A percentile compares a stretch with the other conserved stretches of the same genome.
Evolutionary conservation across 1,140 invertebrate genomes (phyloP).

Genomic region (Magallana angulata): DNA sequence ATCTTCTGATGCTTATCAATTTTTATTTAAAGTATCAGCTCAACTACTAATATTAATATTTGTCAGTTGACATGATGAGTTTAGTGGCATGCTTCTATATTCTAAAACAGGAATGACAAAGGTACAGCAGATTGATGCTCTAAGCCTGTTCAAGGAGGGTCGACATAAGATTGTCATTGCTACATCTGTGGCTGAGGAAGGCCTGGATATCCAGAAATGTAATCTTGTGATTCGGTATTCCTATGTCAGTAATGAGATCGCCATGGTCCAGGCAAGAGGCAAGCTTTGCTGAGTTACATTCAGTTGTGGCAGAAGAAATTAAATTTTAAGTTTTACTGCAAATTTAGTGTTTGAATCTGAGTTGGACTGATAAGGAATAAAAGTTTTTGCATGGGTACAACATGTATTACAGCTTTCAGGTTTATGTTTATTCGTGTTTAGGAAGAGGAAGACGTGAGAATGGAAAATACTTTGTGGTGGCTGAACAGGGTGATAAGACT

Average conservation of each 20-base stretch:
- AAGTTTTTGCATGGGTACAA: not conserved
- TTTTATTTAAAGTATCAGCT: too few species aligned
- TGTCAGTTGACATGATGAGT: not conserved
- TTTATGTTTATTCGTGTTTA: conserved; percentile 15
- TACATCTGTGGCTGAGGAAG: conserved; percentile 79
- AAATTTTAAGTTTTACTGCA: too few species aligned
- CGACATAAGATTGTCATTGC: conserved; percentile 74
- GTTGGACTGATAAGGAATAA: too few species aligned
- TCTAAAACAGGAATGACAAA: conserved; percentile 71
- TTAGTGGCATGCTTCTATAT: not conserved
- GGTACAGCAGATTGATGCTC: conserved; percentile 66
- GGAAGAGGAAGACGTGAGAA: conserved; percentile 69
- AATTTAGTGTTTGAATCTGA: too few species aligned
- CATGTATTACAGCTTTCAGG: not conserved
- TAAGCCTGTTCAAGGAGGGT: conserved; percentile 67
- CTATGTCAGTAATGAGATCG: conserved; percentile 78
- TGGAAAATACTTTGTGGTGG: conserved; percentile 65
- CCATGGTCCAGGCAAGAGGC: conserved; percentile 78
- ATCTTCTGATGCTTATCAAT: too few species aligned
- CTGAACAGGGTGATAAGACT: conserved; percentile 56
- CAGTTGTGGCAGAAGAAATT: too few species aligned
- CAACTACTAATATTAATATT: too few species aligned
- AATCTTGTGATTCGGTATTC: conserved; percentile 78
- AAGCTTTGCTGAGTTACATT: not conserved
- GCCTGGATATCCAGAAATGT: conserved; percentile 77